Evolutionary conservation across 2,888 invertebrate species (phyloP).

Genomic region (Zele albiditarsus): DNA sequence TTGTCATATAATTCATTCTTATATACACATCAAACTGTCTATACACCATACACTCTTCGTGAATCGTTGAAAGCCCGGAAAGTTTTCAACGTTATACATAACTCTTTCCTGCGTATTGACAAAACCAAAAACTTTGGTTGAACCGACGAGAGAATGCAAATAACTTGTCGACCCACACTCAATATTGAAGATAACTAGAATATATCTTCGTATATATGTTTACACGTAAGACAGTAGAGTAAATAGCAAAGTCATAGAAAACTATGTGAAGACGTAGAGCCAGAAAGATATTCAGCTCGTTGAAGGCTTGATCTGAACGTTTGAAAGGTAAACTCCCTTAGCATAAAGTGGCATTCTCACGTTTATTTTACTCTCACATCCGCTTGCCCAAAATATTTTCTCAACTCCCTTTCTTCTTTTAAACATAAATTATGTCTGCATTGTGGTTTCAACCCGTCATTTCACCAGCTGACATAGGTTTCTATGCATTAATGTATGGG

Average conservation of each 20-base stretch:
- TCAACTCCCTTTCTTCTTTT: background rate
- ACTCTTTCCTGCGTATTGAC: conserved; percentile 30
- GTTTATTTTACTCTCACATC: background rate
- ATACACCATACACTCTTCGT: background rate
- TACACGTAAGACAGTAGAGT: background rate
- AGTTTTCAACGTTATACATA: conserved; percentile 10
- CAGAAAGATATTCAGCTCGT: background rate
- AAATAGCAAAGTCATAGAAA: conserved; percentile 20
- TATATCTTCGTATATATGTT: background rate
- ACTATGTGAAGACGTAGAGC: conserved; percentile 41
- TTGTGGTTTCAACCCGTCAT: background rate
- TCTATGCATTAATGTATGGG: too few species aligned
- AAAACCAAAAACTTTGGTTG: conserved; percentile 42
- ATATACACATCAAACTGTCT: background rate
- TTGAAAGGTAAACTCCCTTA: background rate
- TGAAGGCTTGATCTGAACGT: conserved; percentile 10
- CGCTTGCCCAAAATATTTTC: background rate
- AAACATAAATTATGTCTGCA: background rate
- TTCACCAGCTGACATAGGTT: background rate
- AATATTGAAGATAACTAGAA: conserved; percentile 16
- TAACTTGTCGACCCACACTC: conserved; percentile 44
- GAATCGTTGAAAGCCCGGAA: conserved; percentile 13
- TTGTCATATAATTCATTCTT: background rate
- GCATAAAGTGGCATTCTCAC: background rate
- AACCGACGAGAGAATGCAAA: conserved; percentile 48